These are phyloP conservation scores for Bellardia bayeri DNA, from an alignment of 2,888 invertebrate species.

Conservation along the genomic window DNA sequence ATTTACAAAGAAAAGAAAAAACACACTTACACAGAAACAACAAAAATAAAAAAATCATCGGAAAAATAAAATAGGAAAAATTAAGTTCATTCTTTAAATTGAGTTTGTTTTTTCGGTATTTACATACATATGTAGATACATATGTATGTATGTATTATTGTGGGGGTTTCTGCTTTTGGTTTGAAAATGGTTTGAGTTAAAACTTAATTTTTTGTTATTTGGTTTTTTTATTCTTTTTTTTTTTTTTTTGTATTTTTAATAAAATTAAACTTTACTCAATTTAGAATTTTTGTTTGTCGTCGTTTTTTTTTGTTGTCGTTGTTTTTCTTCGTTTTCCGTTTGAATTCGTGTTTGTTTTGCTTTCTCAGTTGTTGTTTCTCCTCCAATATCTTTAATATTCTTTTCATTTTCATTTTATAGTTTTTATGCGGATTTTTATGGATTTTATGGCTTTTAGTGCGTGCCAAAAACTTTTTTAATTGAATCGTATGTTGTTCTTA, in stretches of 20 bases:
- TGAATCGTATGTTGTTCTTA: slow-evolving; percentile 78
- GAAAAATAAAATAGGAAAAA: background rate
- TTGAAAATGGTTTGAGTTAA: slow-evolving; percentile 59
- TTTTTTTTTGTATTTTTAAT: slow-evolving; percentile 11
- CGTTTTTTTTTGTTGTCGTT: slow-evolving; percentile 1
- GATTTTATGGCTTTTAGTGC: slow-evolving; percentile 84
- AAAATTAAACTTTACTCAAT: slow-evolving; percentile 57
- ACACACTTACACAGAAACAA: slow-evolving; percentile 62
- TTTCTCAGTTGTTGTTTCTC: slow-evolving; percentile 19
- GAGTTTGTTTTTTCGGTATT: slow-evolving; percentile 31
- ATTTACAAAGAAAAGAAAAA: slow-evolving; percentile 67
- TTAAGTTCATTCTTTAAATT: slow-evolving; percentile 29
- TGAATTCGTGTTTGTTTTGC: slow-evolving; percentile 27
- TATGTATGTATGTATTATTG: background rate
- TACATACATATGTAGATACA: too few species aligned
- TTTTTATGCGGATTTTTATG: slow-evolving; percentile 83
- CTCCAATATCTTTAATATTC: slow-evolving; percentile 78
- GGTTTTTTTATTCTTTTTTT: background rate
- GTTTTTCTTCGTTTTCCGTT: slow-evolving; percentile 36
- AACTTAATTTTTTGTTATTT: slow-evolving; percentile 33
- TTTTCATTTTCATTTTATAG: slow-evolving; percentile 82
- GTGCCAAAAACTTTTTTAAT: slow-evolving; percentile 84
- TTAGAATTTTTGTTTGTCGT: slow-evolving; percentile 26
- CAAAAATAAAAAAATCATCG: slow-evolving; percentile 8
- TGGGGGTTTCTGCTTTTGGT: background rate